These are phyloP conservation scores for Laterallus jamaicensis DNA, from an alignment of 2,113 vertebrate species.

Conservation along the genomic window DNA sequence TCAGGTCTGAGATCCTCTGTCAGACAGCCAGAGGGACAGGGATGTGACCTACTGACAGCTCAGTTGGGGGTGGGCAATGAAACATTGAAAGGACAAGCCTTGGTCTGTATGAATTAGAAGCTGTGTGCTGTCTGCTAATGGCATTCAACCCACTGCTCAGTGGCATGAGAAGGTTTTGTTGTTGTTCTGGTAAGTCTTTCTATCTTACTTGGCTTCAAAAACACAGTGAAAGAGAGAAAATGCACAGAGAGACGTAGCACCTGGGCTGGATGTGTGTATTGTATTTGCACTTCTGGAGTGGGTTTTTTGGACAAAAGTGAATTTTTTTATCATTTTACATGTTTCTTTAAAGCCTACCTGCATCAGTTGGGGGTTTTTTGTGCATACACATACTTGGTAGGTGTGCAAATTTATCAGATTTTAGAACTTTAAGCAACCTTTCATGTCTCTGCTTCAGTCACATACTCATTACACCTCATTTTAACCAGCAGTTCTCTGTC, in stretches of 20 bases:
- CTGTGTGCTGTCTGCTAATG: not conserved
- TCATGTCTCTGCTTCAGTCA: not conserved
- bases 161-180: not conserved
- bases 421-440: not conserved
- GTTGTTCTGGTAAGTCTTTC: not conserved
- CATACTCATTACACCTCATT: not conserved
- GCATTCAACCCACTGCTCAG: too few relatives aligned
- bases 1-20: not conserved
- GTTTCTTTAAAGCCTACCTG: not conserved
- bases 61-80: not conserved
- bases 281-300: not conserved
- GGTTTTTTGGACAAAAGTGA: not conserved
- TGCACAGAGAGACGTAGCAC: fast-evolving
- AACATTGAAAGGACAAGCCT: not conserved
- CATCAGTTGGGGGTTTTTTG: not conserved
- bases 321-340: not conserved
- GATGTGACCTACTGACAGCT: not conserved
- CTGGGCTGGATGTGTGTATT: not conserved
- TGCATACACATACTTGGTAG: not conserved
- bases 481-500: not conserved
- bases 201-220: not conserved
- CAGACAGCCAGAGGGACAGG: not conserved
- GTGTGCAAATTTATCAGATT: not conserved
- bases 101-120: not conserved
- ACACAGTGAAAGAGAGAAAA: not conserved